These are phyloP conservation scores for Salarias fasciatus DNA, from an alignment of 2,797 vertebrate species.

Conservation along the genomic window DNA sequence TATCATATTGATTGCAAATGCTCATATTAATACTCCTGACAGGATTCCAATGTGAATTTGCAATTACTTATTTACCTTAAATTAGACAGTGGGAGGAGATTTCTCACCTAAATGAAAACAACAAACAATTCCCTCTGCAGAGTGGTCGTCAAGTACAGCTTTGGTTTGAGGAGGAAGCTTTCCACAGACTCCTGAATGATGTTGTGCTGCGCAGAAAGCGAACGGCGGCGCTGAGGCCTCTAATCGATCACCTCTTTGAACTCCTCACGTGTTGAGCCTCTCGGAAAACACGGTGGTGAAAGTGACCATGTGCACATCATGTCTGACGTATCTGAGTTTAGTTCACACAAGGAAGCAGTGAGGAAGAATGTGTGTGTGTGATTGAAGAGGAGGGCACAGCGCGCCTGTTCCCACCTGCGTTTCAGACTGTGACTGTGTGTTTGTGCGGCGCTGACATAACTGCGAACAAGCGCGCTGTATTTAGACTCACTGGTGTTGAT, in stretches of 20 bases:
- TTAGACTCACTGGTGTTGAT: constrained; percentile 96
- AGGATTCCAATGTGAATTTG: no score
- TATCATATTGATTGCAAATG: no score
- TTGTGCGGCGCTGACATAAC: constrained; percentile 35
- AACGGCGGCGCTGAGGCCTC: constrained; percentile 4
- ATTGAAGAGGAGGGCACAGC: not conserved
- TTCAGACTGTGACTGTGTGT: constrained; percentile 15
- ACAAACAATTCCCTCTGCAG: not conserved
- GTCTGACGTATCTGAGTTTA: not conserved
- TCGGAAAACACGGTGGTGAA: constrained; percentile 6
- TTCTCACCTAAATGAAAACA: not conserved
- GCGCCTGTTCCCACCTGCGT: constrained; percentile 37
- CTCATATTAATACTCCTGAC: no score
- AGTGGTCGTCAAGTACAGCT: not conserved
- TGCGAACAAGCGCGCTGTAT: constrained; percentile 26
- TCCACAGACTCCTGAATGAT: constrained; percentile 15
- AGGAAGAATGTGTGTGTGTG: no score
- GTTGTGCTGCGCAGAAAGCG: constrained; percentile 10
- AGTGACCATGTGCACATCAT: not conserved
- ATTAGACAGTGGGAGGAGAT: no score
- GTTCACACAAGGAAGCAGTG: not conserved
- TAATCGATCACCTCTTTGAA: constrained; percentile 51
- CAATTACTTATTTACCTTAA: not conserved
- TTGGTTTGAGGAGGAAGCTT: not conserved
- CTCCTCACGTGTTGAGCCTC: constrained; percentile 23